Conservation (phyloP, 2,797 vertebrate genomes). For the Alca torda region DNA sequence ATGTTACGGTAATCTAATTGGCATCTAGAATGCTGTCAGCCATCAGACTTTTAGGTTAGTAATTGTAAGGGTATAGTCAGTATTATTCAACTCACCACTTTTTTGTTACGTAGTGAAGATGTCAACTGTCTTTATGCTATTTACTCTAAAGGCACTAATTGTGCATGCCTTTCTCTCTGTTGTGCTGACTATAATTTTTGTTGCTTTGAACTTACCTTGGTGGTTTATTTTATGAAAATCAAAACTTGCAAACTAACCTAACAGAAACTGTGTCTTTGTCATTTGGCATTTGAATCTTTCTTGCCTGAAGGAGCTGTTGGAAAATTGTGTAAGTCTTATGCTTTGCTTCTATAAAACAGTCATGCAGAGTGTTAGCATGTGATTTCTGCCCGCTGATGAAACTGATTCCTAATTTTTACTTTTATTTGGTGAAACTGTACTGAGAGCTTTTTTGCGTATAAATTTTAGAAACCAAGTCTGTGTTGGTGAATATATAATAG, state of each 20-base stretch:
- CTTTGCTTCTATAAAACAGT: background rate
- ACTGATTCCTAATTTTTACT: background rate
- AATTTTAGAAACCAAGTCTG: background rate
- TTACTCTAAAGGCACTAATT: background rate
- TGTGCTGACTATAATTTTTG: background rate
- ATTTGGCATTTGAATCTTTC: background rate
- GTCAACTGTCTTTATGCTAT: background rate
- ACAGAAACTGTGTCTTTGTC: background rate
- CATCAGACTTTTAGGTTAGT: background rate
- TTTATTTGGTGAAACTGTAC: background rate
- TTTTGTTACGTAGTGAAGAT: background rate
- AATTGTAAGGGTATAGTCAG: background rate
- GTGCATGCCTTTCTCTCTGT: background rate
- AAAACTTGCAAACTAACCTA: background rate
- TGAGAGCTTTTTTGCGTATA: background rate
- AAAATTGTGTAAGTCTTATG: background rate
- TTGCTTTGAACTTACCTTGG: background rate
- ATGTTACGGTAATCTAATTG: background rate
- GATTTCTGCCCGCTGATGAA: background rate
- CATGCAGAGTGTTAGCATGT: background rate
- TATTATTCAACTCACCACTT: background rate
- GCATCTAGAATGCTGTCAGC: background rate
- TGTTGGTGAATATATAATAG: background rate
- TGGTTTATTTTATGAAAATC: background rate
- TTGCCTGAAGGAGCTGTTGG: background rate